Conservation (phyloP, 2,797 vertebrate genomes). For the Danio kyathit region DNA sequence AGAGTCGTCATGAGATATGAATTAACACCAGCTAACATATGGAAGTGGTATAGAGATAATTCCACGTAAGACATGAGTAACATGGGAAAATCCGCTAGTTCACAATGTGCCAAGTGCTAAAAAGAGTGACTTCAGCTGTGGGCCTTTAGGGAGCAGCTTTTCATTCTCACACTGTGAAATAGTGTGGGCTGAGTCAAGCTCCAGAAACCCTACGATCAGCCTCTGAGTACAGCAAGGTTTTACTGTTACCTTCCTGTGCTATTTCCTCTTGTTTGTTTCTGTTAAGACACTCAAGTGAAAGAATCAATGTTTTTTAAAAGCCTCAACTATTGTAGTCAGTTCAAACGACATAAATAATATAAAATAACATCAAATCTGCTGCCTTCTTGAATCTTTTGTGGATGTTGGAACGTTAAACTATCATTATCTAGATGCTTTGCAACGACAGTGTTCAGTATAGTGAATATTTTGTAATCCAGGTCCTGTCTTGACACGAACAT, state of each 20-base stretch:
- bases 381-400: neutral
- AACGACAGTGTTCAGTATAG: neutral
- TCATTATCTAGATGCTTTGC: neutral
- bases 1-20: neutral
- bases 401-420: neutral
- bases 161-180: constrained; percentile 68
- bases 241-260: constrained; percentile 33
- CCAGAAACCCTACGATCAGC: constrained; percentile 3
- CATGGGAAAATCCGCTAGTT: constrained; percentile 60
- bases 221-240: neutral
- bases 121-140: constrained; percentile 61
- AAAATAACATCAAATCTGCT: neutral
- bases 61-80: constrained; percentile 67
- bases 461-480: neutral
- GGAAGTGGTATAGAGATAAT: constrained; percentile 29
- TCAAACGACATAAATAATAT: neutral
- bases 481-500: neutral
- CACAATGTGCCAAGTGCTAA: constrained; percentile 19
- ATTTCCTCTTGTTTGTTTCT: constrained; percentile 34
- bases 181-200: constrained; percentile 5
- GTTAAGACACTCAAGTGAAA: neutral
- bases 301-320: neutral
- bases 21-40: constrained; percentile 16
- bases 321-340: neutral
- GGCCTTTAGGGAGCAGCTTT: constrained; percentile 63